Evolutionary conservation across 2,113 vertebrate species (phyloP), one percentile per base, ranked within the genome.

Genomic region (Gracilinanus agilis): DNA sequence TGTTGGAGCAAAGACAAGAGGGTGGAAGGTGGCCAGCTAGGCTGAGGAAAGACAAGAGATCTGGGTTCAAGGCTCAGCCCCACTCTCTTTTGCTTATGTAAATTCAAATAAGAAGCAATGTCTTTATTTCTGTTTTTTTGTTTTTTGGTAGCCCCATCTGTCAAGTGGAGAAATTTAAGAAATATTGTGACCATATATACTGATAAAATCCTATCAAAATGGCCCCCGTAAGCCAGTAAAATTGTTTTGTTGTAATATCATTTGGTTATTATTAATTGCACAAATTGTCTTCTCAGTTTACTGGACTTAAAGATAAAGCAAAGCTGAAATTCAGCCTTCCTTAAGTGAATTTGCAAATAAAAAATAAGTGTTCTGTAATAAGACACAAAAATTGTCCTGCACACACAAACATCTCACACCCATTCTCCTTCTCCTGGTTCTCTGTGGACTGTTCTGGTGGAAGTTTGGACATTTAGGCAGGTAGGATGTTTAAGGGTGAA

Each of bases 101-200:
- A 96, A 94, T 55, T 94, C 95, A 94, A 53, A 67, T 0, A 34
- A 91, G 53, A 94, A 92, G 90, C 44, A 13, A 34, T 34, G 61
- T 75, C 61, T 67, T 67, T 75, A 13, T 91, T 89, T 90, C 53
- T 88, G 90, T 23, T 91, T 67, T 2, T 29, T 61, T 29, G 3
- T 61, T 61, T 75, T 93, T 88, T 58, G 44, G 89, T 24, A 93
- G 55, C 93, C 88, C 91, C 34, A 1, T 93, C 90, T 97, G 90
- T 94, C 90, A 94, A 95, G 95, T n/a, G 54, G 67, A 88, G 92
- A 25, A 94, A 55, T 95, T 89, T 54, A 94, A 96, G 90, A 95
- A 24, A 91, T 11, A 13, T 90, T 94, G 92, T 55, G 44, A 94
- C 11, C 25, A 94, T 91, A 54, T 34, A 53, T 3, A 92, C 44